These are phyloP conservation scores for Ectemnius cavifrons DNA, from an alignment of 2,888 invertebrate species.

Conservation along the genomic window DNA sequence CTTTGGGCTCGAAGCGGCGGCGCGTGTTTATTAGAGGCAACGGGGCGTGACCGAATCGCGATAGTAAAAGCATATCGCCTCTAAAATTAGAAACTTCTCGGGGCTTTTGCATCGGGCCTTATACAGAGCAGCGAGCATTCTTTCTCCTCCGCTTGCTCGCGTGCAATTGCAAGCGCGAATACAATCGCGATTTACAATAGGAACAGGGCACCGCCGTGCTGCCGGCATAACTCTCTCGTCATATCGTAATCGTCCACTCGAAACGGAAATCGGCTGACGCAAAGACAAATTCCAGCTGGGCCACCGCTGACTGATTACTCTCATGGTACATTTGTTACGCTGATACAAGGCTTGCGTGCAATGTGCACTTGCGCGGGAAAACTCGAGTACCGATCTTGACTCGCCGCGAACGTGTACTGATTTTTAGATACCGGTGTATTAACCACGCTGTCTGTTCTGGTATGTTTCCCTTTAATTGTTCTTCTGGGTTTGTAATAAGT, in stretches of 20 bases:
- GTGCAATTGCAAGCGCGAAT: slow-evolving; percentile 6
- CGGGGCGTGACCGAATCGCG: slow-evolving; percentile 37
- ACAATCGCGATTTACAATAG: slow-evolving; percentile 8
- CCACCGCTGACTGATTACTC: slow-evolving; percentile 53
- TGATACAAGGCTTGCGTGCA: too few species aligned
- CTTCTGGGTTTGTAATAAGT: too few species aligned
- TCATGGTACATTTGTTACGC: too few species aligned
- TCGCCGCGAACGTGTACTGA: too few species aligned
- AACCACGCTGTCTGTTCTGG: too few species aligned
- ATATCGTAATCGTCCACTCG: slow-evolving; percentile 47
- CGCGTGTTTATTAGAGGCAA: slow-evolving; percentile 20
- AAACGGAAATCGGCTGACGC: slow-evolving; percentile 57
- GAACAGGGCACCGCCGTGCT: background rate
- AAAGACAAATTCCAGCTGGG: slow-evolving; percentile 60
- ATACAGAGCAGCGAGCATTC: background rate
- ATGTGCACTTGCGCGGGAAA: too few species aligned
- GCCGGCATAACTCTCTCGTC: slow-evolving; percentile 1
- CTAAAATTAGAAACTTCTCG: slow-evolving; percentile 44
- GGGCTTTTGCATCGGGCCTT: slow-evolving; percentile 38
- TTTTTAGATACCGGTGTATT: too few species aligned
- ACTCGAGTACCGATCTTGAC: too few species aligned
- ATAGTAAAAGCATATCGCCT: slow-evolving; percentile 27
- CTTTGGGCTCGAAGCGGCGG: too few species aligned
- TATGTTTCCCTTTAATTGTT: too few species aligned
- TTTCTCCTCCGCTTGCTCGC: background rate